These are phyloP conservation scores for Electrona antarctica DNA, from an alignment of 2,113 vertebrate species.

Conservation along the genomic window DNA sequence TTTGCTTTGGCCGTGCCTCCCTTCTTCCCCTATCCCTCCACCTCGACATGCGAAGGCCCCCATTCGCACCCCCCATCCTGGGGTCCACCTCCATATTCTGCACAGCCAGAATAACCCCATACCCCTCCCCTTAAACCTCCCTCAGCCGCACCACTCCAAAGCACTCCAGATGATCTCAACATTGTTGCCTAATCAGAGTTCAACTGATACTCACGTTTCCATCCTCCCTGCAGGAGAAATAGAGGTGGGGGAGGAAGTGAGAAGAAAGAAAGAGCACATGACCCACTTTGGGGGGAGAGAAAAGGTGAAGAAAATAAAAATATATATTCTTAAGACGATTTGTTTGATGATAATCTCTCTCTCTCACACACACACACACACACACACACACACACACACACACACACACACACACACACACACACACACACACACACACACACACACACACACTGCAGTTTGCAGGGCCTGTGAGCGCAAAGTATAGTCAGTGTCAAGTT, in stretches of 20 bases:
- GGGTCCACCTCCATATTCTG: constrained; percentile 11
- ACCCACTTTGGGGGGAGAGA: not conserved
- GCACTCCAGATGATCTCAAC: constrained; percentile 35
- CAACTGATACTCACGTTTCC: constrained; percentile 26
- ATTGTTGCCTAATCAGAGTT: constrained; percentile 36
- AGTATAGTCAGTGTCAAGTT: not conserved
- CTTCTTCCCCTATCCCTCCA: constrained; percentile 1
- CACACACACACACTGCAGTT: not conserved
- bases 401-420: not conserved
- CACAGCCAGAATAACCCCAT: not conserved
- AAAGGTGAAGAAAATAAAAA: not conserved
- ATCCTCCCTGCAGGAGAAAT: constrained; percentile 2
- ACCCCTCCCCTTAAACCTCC: not conserved
- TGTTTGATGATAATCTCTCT: constrained; percentile 17
- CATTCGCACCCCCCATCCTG: constrained; percentile 2
- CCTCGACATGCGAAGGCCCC: constrained; percentile 13
- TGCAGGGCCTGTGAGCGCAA: constrained; percentile 12
- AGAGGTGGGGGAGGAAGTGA: constrained; percentile 3
- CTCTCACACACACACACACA: not conserved
- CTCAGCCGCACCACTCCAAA: constrained; percentile 1
- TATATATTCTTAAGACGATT: constrained; percentile 5
- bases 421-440: not conserved
- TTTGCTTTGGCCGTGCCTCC: constrained; percentile 54
- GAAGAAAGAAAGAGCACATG: not conserved
- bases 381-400: not conserved